phyloP scores from a whole-genome alignment of 2,797 vertebrate species.

The Xiphorhynchus erythropygius region DNA sequence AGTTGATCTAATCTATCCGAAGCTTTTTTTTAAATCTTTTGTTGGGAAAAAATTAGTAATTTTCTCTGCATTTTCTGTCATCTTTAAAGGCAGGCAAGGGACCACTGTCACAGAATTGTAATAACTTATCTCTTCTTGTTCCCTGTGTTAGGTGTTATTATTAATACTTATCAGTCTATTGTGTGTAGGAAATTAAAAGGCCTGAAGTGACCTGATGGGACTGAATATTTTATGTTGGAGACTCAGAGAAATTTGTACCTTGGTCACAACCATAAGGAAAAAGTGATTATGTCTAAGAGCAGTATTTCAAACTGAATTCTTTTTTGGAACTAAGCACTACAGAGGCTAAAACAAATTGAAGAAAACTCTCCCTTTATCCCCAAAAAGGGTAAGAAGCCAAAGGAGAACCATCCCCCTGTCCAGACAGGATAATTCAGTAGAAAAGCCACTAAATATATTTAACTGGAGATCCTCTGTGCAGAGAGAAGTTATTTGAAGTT shows the following conservation, averaged over 20 bases:
- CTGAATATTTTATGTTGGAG: neutral
- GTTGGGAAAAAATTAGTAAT: neutral
- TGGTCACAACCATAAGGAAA: neutral
- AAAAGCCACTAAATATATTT: neutral
- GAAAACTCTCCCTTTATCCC: neutral
- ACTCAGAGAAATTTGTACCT: neutral
- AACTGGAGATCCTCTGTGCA: neutral
- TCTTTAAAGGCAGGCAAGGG: neutral
- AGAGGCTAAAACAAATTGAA: neutral
- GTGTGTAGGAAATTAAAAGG: slow-evolving; percentile 44
- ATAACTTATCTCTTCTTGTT: slow-evolving; percentile 6
- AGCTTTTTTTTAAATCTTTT: neutral
- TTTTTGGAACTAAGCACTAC: neutral
- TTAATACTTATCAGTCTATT: slow-evolving; percentile 5
- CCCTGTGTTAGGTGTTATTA: neutral
- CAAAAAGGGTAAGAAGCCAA: neutral
- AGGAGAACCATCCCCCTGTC: neutral
- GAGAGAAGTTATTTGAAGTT: neutral
- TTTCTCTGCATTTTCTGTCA: neutral
- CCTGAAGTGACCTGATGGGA: neutral
- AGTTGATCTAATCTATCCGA: neutral
- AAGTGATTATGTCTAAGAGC: neutral
- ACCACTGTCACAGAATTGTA: neutral
- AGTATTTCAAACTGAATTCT: neutral
- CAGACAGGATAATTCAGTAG: neutral